Conservation (phyloP, 2,888 invertebrate species). For the Drosophila greeni region DNA sequence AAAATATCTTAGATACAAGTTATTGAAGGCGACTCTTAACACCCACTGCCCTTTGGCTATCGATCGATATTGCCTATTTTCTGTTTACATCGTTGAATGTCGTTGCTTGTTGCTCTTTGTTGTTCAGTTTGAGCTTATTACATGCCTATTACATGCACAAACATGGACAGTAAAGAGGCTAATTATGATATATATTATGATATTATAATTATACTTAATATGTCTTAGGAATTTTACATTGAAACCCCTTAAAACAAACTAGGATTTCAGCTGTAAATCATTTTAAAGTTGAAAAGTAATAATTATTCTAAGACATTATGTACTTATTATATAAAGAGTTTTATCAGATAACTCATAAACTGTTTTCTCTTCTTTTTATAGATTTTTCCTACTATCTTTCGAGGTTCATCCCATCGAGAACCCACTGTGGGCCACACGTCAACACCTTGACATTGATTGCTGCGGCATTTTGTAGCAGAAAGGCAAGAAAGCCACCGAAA, state of each 20-base stretch:
- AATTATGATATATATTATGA: neutral
- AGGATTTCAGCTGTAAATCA: too few relatives aligned
- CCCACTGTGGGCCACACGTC: conserved; percentile 22
- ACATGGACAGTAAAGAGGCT: conserved; percentile 1
- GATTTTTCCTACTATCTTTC: fast-evolving
- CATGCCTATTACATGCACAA: conserved; percentile 18
- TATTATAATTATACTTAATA: too few relatives aligned
- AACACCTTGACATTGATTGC: conserved; percentile 49
- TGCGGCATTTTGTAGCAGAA: conserved; percentile 24
- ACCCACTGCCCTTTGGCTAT: conserved; percentile 2
- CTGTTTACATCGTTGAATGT: conserved; percentile 20
- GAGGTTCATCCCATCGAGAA: neutral
- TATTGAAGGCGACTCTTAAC: neutral
- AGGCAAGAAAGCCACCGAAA: neutral
- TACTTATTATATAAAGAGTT: neutral
- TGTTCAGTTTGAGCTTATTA: conserved; percentile 16
- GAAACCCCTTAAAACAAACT: too few relatives aligned
- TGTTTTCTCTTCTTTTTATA: neutral
- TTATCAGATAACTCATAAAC: too few relatives aligned
- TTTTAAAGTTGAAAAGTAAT: neutral
- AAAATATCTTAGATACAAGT: neutral
- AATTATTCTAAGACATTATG: neutral
- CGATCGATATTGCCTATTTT: conserved; percentile 16
- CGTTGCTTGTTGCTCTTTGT: conserved; percentile 11
- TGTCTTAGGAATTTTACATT: too few relatives aligned